phyloP scores from a whole-genome alignment of 1,140 invertebrate species.

The Metopolophium dirhodum region DNA sequence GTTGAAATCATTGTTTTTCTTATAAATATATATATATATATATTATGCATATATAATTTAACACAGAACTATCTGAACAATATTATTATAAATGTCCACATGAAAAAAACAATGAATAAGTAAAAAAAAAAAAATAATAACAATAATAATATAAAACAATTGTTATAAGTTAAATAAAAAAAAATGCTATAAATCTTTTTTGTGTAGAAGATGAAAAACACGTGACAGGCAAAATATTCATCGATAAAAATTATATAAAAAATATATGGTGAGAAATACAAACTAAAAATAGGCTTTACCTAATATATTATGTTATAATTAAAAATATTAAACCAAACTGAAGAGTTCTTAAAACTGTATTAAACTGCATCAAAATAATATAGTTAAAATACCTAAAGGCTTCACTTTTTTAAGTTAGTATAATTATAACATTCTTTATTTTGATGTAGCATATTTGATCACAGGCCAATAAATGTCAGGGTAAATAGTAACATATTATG shows the following conservation, averaged over 20 bases:
- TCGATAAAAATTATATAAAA: not conserved
- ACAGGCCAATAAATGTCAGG: not conserved
- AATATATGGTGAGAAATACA: not conserved
- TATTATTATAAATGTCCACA: not conserved
- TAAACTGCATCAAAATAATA: not conserved
- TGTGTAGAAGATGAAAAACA: not conserved
- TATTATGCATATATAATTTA: not conserved
- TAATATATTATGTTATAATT: not conserved
- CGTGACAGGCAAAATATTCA: not conserved
- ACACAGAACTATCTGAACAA: not conserved
- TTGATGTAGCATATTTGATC: not conserved
- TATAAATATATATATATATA: not conserved
- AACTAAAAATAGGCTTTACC: not conserved
- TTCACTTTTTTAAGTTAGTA: not conserved
- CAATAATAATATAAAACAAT: constrained; percentile 3
- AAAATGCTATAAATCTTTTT: not conserved
- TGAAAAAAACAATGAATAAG: not conserved
- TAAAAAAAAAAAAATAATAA: not conserved
- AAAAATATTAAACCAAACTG: not conserved
- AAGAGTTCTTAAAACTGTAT: not conserved
- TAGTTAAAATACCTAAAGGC: not conserved
- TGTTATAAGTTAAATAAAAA: not conserved
- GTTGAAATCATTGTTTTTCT: not conserved
- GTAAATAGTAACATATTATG: not conserved
- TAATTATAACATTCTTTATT: not conserved